Evolutionary conservation across 2,113 vertebrate species (phyloP), one percentile per base, ranked within the genome.

Genomic region (Ascaphus truei): DNA sequence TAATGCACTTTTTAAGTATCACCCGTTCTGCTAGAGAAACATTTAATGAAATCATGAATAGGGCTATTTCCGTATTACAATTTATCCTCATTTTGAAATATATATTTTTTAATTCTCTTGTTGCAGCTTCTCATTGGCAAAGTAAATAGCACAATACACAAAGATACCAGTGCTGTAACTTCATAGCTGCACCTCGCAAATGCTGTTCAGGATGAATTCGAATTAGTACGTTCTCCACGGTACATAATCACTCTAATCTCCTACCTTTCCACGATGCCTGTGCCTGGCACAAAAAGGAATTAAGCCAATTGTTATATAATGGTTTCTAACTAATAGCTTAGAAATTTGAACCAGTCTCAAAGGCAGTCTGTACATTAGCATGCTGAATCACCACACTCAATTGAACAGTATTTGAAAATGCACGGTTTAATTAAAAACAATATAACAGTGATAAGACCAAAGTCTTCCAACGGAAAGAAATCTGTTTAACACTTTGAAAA

Each of bases 221-320:
- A 53, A 53, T 15, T 13, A 2, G 27, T 9, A 12, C 12, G 26
- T 6, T 29, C 12, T 29, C 26, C 10, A 13, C 12, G 25, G 51
- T 16, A 12, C 11, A 30, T 53, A 53, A 53, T 53, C 9, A 27
- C 51, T 30, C 10, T 12, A 30, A 53, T 15, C 26, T n/a, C 15
- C 51, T n/a, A n/a, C 51, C 26, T 30, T 30, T 3, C 51, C 16
- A 25, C 51, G 10, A 15, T 30, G 12, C 25, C 51, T 1, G n/a
- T 5, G 23, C 26, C 27, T 8, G 4, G 34, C 56, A 39, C 56
- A 59, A 39, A 23, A 20, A 13, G 16, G 22, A 60, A 60, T 60
- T 25, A 41, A 60, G 57, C 7, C 57, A 16, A 60, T 60, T 60
- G 57, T 41, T 60, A 60, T 60, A 27, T 60, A 60, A 60, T 27